Percentiles rank a stretch among this genome's conserved stretches.
Conservation (phyloP, 35 echinoderm and acorn worm species). For the Apostichopus californicus region DNA sequence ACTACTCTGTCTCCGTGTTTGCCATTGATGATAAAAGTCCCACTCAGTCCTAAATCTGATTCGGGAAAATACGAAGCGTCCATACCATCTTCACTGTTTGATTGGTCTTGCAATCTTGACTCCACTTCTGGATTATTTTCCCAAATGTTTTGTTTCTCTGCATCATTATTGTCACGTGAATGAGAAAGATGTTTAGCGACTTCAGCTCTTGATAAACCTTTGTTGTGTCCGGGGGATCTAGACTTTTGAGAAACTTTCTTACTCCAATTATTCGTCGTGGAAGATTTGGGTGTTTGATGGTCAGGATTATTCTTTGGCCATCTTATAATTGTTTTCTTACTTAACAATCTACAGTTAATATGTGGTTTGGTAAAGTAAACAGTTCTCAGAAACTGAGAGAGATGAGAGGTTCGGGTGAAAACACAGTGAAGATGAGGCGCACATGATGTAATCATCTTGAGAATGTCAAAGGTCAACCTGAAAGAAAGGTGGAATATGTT, state of each 20-base stretch:
- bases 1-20: conserved; percentile 7
- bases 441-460: neutral
- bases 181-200: neutral
- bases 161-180: neutral
- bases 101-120: neutral
- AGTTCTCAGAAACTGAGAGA: neutral
- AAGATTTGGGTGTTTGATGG: neutral
- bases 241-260: neutral
- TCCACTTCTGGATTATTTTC: neutral
- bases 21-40: conserved; percentile 41
- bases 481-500: neutral
- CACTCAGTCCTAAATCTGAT: conserved; percentile 26
- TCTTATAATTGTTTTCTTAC: neutral
- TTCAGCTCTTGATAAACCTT: neutral
- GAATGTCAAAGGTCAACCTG: neutral
- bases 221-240: neutral
- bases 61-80: neutral
- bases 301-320: neutral
- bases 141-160: no score
- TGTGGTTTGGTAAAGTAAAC: neutral
- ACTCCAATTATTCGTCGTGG: neutral
- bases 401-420: neutral
- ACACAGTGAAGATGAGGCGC: neutral
- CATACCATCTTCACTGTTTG: neutral
- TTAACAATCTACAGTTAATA: neutral